Evolutionary conservation across 2,888 invertebrate genomes (phyloP), one percentile per base, ranked within the genome.

Genomic region (Aphrophora alni): DNA sequence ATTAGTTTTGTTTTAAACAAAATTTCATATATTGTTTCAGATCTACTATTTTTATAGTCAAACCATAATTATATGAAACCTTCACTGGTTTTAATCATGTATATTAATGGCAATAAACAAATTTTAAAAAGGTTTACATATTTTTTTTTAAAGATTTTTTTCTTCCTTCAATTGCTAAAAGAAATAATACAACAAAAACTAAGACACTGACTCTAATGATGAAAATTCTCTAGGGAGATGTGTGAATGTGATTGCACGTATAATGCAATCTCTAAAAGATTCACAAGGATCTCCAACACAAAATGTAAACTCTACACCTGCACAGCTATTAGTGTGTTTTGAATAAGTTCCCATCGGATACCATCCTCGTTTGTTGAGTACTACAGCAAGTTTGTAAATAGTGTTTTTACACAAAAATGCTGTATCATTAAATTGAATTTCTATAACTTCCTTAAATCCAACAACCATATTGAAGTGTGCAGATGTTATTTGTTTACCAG

Each of bases 381-480:
- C 95, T 28, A 95, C 94, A 75, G 94, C 95, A 84, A 96, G 93
- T 87, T 94, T 93, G 88, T 95, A 96, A 78, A 92, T 93, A 91
- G 93, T 93, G 87, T 93, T 92, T 85, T 92, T 90, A 87, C 94
- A 93, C 85, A 96, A 94, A 85, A 93, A 94, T 80, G 95, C 93
- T 8, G 95, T 94, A 8, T 95, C 89, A 89, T 95, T 95, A 88
- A 95, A 95, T 84, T 92, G 93, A 85, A 96, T 94, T 88, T 95
- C 95, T 80, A 95, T 91, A 85, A 95, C 89, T 28, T 93, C 93
- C 25, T 93, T 90, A 88, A 92, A 93, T n/a, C 91, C 91, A 83
- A 95, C 95, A 83, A 94, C 91, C 83, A 93, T 93, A 75, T 95
- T 94, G 87, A 94, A 95, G 88, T 95, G 95, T 0, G 94, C 95